Conservation (phyloP, 2,113 vertebrate species). For the Chelonoidis abingdonii region DNA sequence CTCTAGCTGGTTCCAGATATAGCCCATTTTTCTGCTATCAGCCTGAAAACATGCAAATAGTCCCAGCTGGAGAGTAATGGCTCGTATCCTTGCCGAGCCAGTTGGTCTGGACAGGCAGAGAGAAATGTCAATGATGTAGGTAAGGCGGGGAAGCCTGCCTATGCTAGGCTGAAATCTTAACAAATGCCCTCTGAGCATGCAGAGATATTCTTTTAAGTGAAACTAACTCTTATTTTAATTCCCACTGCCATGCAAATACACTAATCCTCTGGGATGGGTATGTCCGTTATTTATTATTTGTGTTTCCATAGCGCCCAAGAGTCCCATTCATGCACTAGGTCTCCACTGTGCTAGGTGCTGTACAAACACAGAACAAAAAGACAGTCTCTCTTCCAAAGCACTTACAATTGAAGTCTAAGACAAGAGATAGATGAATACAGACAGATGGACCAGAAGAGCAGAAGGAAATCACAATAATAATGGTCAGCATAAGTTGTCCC, state of each 20-base stretch:
- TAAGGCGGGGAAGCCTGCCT: background rate
- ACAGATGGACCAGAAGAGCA: background rate
- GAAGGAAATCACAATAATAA: background rate
- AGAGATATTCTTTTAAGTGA: constrained; percentile 44
- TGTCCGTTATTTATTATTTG: background rate
- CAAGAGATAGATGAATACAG: background rate
- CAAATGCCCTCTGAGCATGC: background rate
- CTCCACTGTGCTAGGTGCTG: background rate
- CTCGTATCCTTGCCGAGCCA: background rate
- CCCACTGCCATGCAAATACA: constrained; percentile 45
- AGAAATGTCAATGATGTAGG: background rate
- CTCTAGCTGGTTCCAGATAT: no score
- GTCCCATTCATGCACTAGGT: background rate
- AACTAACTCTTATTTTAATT: constrained; percentile 36
- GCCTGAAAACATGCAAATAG: background rate
- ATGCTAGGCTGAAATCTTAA: constrained; percentile 9
- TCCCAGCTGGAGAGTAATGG: background rate
- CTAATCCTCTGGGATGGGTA: constrained; percentile 21
- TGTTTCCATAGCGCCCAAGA: background rate
- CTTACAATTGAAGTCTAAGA: background rate
- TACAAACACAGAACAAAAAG: background rate
- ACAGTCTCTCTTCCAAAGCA: background rate
- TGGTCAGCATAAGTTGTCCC: background rate
- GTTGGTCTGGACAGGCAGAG: background rate
- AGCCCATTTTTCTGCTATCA: no score